phyloP scores from a whole-genome alignment of 2,113 vertebrate genomes.

The Antechinus flavipes region DNA sequence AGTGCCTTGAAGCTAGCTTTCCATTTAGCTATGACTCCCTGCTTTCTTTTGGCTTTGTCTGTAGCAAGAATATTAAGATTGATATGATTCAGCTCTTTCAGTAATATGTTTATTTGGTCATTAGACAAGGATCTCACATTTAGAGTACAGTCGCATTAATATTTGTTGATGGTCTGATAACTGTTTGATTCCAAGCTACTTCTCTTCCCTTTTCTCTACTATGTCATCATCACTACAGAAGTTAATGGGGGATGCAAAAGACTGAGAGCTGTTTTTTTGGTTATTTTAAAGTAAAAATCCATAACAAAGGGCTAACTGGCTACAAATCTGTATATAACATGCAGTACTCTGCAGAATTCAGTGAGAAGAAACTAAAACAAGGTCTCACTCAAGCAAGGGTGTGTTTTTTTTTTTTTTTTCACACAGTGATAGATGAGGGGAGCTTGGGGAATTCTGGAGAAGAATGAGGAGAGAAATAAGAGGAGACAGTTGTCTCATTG shows the following conservation, averaged over 20 bases:
- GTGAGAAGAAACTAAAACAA: neutral
- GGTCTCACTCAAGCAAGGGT: neutral
- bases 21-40: neutral
- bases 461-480: neutral
- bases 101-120: neutral
- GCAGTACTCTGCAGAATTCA: neutral
- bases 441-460: neutral
- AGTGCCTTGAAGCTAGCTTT: neutral
- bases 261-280: neutral
- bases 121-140: neutral
- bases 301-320: neutral
- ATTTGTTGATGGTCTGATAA: neutral
- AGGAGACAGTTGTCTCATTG: neutral
- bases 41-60: neutral
- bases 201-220: neutral
- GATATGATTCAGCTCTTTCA: neutral
- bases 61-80: neutral
- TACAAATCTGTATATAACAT: neutral
- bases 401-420: too few species aligned
- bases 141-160: neutral
- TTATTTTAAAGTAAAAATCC: neutral
- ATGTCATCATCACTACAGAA: neutral
- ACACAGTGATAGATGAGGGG: neutral
- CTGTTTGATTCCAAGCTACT: neutral
- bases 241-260: neutral